Percentiles rank a stretch among this genome's conserved stretches.
These are phyloP conservation scores for Echinarachnius parma DNA, from an alignment of 53 echinoderm and acorn worm genomes.

Conservation along the genomic window DNA sequence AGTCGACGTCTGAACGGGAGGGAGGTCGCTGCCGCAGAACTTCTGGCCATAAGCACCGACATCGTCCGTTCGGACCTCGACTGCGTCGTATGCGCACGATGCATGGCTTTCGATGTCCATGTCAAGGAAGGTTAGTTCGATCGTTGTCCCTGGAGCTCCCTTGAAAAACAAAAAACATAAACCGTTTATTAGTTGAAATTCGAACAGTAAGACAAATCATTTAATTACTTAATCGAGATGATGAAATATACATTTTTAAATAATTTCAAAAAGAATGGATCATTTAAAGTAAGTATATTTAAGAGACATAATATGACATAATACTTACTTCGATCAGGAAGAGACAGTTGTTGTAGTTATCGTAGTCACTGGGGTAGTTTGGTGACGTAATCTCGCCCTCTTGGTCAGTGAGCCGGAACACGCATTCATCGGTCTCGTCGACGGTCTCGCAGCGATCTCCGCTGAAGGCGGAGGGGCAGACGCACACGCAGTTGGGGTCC, in stretches of 20 bases:
- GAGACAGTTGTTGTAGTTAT: conserved; percentile 41
- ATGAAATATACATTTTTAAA: too few species aligned
- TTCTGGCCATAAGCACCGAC: conserved; percentile 14
- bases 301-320: too few species aligned
- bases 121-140: conserved; percentile 30
- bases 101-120: conserved; percentile 23
- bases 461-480: conserved; percentile 40
- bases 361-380: conserved; percentile 55
- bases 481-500: conserved; percentile 39
- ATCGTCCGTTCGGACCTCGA: conserved; percentile 26
- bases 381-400: conserved; percentile 55
- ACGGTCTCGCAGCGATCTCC: conserved; percentile 42
- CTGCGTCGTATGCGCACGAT: conserved; percentile 20
- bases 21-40: conserved; percentile 44
- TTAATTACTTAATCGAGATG: too few species aligned
- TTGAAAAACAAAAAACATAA: too few species aligned
- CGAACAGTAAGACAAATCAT: too few species aligned
- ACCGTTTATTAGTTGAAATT: too few species aligned
- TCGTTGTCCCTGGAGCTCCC: conserved; percentile 30
- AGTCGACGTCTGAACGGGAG: conserved; percentile 26
- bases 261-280: too few species aligned
- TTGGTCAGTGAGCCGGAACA: conserved; percentile 38
- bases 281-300: too few species aligned
- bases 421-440: conserved; percentile 11
- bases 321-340: conserved; percentile 51